phyloP scores from a whole-genome alignment of 2,888 invertebrate genomes.

The Amaurobius ferox region DNA sequence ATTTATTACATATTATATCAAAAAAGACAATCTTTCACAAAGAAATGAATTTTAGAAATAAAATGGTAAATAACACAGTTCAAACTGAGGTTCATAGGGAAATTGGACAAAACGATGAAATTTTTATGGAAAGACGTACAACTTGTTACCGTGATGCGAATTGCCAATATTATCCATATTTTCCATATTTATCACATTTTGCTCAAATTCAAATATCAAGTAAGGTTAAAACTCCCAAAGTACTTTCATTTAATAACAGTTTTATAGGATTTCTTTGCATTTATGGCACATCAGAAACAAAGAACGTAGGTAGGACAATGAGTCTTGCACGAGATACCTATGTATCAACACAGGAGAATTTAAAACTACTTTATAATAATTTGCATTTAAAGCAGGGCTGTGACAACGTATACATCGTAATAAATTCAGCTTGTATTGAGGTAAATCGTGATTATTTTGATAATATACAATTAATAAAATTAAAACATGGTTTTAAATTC shows the following conservation, averaged over 20 bases:
- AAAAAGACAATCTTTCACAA: slow-evolving; percentile 48
- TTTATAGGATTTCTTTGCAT: slow-evolving; percentile 43
- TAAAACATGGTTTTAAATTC: slow-evolving; percentile 25
- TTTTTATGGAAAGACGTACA: slow-evolving; percentile 39
- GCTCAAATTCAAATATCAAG: slow-evolving; percentile 36
- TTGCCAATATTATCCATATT: slow-evolving; percentile 32
- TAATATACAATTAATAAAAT: background rate
- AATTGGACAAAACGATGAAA: slow-evolving; percentile 38
- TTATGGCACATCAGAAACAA: slow-evolving; percentile 39
- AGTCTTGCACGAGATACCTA: slow-evolving; percentile 33
- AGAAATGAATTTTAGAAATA: slow-evolving; percentile 25
- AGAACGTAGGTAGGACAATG: slow-evolving; percentile 41
- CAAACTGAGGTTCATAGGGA: slow-evolving; percentile 19
- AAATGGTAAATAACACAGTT: slow-evolving; percentile 41
- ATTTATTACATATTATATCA: slow-evolving; percentile 36
- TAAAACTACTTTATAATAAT: background rate
- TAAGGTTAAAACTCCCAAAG: slow-evolving; percentile 42
- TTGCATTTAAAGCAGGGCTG: slow-evolving; percentile 8
- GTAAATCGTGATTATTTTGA: background rate
- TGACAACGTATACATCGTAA: slow-evolving; percentile 5
- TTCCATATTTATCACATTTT: slow-evolving; percentile 41
- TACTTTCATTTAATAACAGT: slow-evolving; percentile 27
- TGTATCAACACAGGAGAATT: slow-evolving; percentile 15
- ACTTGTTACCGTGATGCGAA: slow-evolving; percentile 42
- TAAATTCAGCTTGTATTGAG: slow-evolving; percentile 37